Evolutionary conservation across 2,113 vertebrate genomes (phyloP), one percentile per base, ranked within the genome.

Genomic region (Hydrolagus affinis): DNA sequence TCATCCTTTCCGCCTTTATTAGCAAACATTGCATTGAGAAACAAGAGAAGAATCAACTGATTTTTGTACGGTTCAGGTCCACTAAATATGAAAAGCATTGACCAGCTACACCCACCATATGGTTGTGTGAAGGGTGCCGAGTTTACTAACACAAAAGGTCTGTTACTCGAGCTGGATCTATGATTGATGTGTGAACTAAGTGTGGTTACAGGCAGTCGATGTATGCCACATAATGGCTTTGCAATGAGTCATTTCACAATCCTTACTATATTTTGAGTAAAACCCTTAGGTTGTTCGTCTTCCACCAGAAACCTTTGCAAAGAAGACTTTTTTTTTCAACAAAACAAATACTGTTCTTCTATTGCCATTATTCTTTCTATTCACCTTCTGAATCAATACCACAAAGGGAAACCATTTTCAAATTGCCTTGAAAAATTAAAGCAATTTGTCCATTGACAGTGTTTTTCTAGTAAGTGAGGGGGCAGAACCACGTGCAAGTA

Each of bases 111-210:
- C 25, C 62, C 21, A 17, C 17, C 78, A 66, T 28, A 44, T 44
- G 44, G 44, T 1, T 44, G 44, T 44, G 44, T 44, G 7, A 66
- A 32, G 64, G 30, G 62, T 17, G 30, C 59, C 30, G 25, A 15
- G 30, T 44, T 32, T 21, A 30, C 32, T 83, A 66, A 83, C 19
- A 83, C 78, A 83, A 83, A 3, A 21, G 21, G 62, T 28, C 28
- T 68, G 8, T 32, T 44, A 83, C 28, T 83, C 66, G 78, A 66
- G 28, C 60, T 10, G 4, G 62, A 83, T 83, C 62, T 12, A 64
- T 83, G 78, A 83, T 66, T 66, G 77, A 83, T 66, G 77, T 83
- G 25, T 66, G 78, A 66, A 66, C 78, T 68, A 62, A 78, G n/a
- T 78, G n/a, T 59, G 25, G 76, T 62, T 62, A 12, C 57, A 78